Conservation (phyloP, 2,113 vertebrate genomes). For the Misgurnus anguillicaudatus region DNA sequence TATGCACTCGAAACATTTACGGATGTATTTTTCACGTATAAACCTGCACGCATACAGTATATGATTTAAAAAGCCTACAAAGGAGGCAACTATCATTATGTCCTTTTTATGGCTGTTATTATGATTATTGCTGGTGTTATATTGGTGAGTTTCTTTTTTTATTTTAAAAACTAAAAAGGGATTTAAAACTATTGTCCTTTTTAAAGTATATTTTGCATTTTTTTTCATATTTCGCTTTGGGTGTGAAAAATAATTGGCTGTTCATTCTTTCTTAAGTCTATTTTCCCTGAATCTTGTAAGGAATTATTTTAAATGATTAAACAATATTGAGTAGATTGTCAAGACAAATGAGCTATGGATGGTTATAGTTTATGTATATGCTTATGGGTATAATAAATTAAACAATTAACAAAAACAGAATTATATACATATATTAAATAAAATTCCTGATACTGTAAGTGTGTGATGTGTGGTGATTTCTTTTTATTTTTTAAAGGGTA, state of each 20-base stretch:
- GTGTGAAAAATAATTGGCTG: conserved; percentile 68
- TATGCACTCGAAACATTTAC: conserved; percentile 25
- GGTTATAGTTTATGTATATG: conserved; percentile 77
- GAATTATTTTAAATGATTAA: conserved; percentile 72
- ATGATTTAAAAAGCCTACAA: conserved; percentile 60
- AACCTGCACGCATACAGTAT: conserved; percentile 59
- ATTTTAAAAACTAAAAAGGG: conserved; percentile 70
- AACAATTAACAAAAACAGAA: conserved; percentile 76
- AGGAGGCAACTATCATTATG: conserved; percentile 64
- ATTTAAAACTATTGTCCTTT: conserved; percentile 60
- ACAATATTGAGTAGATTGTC: conserved; percentile 67
- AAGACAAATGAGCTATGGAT: conserved; percentile 70
- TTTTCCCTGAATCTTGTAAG: conserved; percentile 65
- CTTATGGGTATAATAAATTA: conserved; percentile 78
- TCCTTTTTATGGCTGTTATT: conserved; percentile 76
- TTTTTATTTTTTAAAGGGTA: too few relatives aligned
- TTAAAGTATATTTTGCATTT: conserved; percentile 52
- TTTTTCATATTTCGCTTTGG: conserved; percentile 61
- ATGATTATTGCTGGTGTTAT: conserved; percentile 72
- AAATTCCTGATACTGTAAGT: conserved; percentile 76
- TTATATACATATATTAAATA: conserved; percentile 81
- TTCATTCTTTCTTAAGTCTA: conserved; percentile 64
- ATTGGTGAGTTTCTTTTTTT: conserved; percentile 63
- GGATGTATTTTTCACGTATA: conserved; percentile 26
- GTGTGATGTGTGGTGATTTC: neutral